Evolutionary conservation across 2,888 invertebrate species (phyloP).

Genomic region (Nomada hirtipes): DNA sequence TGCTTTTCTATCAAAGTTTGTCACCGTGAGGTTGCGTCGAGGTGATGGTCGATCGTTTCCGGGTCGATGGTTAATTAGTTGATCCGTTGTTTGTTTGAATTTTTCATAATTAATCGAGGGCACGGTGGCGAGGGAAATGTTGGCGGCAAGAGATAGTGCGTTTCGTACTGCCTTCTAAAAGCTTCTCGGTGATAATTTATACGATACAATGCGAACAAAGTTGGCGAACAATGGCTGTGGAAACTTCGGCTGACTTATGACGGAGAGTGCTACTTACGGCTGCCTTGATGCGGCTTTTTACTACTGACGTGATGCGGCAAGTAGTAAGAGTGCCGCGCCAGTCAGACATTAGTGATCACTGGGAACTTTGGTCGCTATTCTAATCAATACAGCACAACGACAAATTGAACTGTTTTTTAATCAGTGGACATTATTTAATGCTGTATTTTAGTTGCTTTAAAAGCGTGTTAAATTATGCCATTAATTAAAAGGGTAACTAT

Average conservation of each 20-base stretch:
- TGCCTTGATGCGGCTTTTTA: conserved; percentile 25
- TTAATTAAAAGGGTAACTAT: too few species aligned
- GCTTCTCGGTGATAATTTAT: not conserved
- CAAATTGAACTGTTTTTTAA: too few species aligned
- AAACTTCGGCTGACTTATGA: conserved; percentile 23
- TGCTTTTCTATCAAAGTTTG: not conserved
- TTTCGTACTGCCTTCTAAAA: not conserved
- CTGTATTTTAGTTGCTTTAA: too few species aligned
- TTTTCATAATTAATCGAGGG: not conserved
- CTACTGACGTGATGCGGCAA: conserved; percentile 8
- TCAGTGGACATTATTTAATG: too few species aligned
- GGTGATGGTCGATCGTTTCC: not conserved
- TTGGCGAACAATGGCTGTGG: conserved; percentile 5
- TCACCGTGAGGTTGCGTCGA: too few species aligned
- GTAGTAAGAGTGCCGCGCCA: conserved; percentile 2
- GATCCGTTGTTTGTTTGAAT: not conserved
- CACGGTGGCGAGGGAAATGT: not conserved
- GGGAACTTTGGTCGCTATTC: not conserved
- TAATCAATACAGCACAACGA: too few species aligned
- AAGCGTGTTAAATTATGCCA: too few species aligned
- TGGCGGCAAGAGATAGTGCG: not conserved
- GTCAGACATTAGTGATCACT: conserved; percentile 21
- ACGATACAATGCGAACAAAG: not conserved
- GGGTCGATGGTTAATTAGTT: not conserved
- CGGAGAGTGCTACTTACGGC: conserved; percentile 15